These are phyloP conservation scores for Gavialis gangeticus DNA, from an alignment of 2,113 vertebrate species.

Conservation along the genomic window DNA sequence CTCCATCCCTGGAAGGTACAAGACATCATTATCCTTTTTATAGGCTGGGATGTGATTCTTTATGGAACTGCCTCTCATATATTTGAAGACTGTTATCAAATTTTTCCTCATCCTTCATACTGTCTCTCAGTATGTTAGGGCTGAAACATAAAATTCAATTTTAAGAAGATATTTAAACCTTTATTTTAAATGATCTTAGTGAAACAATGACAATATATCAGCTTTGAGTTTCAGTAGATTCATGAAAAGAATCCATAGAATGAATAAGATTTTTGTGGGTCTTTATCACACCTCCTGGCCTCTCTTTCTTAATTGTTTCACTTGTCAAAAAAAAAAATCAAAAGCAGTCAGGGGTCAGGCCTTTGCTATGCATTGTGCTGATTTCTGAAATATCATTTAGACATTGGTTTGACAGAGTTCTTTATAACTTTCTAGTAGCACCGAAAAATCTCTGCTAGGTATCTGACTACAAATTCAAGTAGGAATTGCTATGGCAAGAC, in stretches of 20 bases:
- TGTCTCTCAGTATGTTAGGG: not conserved
- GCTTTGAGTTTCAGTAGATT: not conserved
- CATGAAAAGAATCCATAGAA: not conserved
- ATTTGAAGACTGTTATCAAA: too few relatives aligned
- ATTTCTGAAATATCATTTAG: not conserved
- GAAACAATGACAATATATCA: not conserved
- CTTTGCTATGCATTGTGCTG: not conserved
- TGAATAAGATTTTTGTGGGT: not conserved
- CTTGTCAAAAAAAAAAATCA: not conserved
- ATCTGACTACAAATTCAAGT: not conserved
- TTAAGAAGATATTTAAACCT: not conserved
- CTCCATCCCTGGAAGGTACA: too few relatives aligned
- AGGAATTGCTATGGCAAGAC: too few relatives aligned
- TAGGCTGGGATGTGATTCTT: too few relatives aligned
- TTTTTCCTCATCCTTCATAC: not conserved
- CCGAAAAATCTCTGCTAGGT: not conserved
- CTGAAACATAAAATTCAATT: not conserved
- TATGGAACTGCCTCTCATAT: too few relatives aligned
- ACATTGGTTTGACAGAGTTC: not conserved
- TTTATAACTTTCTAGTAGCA: not conserved
- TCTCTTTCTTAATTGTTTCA: not conserved
- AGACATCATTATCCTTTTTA: too few relatives aligned
- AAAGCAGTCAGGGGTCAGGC: not conserved
- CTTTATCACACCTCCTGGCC: not conserved
- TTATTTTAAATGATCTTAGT: not conserved